A percentile compares a stretch with the other conserved stretches of the same genome.
Evolutionary conservation across 2,888 invertebrate species (phyloP).

Genomic region (Baronia brevicornis): DNA sequence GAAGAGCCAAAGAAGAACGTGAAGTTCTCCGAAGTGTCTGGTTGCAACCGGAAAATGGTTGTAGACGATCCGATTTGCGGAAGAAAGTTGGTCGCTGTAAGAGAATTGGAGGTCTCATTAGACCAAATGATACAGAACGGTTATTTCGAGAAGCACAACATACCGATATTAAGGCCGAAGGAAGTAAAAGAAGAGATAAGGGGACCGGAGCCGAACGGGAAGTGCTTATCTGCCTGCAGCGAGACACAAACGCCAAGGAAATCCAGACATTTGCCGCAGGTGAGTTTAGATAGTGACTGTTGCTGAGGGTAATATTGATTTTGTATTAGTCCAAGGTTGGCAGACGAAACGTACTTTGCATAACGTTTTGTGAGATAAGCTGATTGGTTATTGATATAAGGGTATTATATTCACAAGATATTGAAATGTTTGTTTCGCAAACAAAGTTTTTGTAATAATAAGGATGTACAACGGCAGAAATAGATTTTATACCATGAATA

Average conservation of each 20-base stretch:
- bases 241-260: conserved; percentile 39
- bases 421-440: too few relatives aligned
- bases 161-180: conserved; percentile 53
- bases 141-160: conserved; percentile 68
- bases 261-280: conserved; percentile 63
- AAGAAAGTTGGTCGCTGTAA: conserved; percentile 59
- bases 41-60: conserved; percentile 63
- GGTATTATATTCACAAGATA: too few relatives aligned
- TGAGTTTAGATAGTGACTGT: too few relatives aligned
- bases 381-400: too few relatives aligned
- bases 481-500: too few relatives aligned
- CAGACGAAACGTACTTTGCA: too few relatives aligned
- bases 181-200: conserved; percentile 42
- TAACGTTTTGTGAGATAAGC: too few relatives aligned
- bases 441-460: too few relatives aligned
- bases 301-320: too few relatives aligned
- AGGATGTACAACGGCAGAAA: too few relatives aligned
- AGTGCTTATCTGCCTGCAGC: conserved; percentile 44
- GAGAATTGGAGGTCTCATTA: conserved; percentile 65
- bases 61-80: conserved; percentile 63
- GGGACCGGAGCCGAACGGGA: conserved; percentile 50
- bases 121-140: conserved; percentile 72
- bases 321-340: too few relatives aligned
- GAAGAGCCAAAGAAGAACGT: conserved; percentile 68
- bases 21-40: conserved; percentile 69